Percentiles rank a stretch among this genome's conserved stretches.
phyloP scores from a whole-genome alignment of 2,113 vertebrate genomes.

The Brachyistius frenatus region DNA sequence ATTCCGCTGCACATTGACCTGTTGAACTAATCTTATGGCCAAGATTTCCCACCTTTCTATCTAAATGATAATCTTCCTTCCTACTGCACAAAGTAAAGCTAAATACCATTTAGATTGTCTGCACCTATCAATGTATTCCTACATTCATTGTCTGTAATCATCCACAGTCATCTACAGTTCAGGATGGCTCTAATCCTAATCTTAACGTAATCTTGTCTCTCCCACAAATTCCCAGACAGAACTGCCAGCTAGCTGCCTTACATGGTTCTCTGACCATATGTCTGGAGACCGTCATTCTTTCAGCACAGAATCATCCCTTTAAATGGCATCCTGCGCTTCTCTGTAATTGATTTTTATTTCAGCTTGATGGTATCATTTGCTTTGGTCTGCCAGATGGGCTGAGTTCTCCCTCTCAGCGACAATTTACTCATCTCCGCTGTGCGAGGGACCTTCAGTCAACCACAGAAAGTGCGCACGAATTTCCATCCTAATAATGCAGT shows the following conservation, averaged over 20 bases:
- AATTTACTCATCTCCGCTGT: constrained; percentile 19
- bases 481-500: constrained; percentile 23
- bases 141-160: background rate
- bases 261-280: constrained; percentile 4
- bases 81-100: background rate
- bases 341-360: constrained; percentile 36
- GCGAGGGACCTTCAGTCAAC: constrained; percentile 24
- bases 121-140: background rate
- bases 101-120: background rate
- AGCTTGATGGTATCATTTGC: constrained; percentile 46
- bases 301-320: constrained; percentile 32
- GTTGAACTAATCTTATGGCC: no score
- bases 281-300: constrained; percentile 19
- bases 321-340: constrained; percentile 18
- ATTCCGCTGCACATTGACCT: no score
- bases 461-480: constrained; percentile 10
- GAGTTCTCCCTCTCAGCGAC: background rate
- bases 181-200: constrained; percentile 28
- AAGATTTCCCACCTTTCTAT: background rate
- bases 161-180: background rate
- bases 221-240: constrained; percentile 1
- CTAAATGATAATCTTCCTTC: background rate
- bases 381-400: constrained; percentile 48
- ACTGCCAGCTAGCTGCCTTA: constrained; percentile 11
- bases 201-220: constrained; percentile 35